Base-by-base conservation (phyloP, 2,113 vertebrate genomes). In the Globicephala melas region DNA sequence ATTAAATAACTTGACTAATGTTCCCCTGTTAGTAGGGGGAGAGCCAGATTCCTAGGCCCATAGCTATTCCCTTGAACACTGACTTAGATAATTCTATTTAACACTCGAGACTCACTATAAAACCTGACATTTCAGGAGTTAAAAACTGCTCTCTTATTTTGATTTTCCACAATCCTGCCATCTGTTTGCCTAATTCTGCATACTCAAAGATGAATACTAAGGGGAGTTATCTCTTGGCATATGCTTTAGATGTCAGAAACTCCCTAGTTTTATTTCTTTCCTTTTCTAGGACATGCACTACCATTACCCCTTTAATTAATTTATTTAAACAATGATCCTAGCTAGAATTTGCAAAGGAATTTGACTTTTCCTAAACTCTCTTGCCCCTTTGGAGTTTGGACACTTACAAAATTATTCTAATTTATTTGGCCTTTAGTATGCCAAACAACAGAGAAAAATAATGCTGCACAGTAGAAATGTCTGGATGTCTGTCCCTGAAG, bases 141-240 rank as follows among this genome's bases (percentile, higher is more conserved):
- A 85, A 96, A 94, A 93, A 76, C 70, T 53, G 4, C 93, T 93
- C 81, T 94, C 65, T 91, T 93, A 90, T 93, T 93, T 97, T 82
- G 94, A 89, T 84, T 76, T 86, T 86, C 68, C 10, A 82, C 25
- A 86, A 28, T 47, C 55, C 47, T 65, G 41, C 68, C 89, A 89
- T 98, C 97, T 98, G 89, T 93, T 93, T 92, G 92, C 55, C 79
- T 89, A 36, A 55, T 58, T 97, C 44, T 97, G 41, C n/a, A 50
- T 63, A 55, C 70, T 93, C 28, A 58, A 94, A 82, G 63, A 80
- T 94, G 91, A 96, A 94, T 73, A 84, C 85, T 68, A 95, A 96
- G 41, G 73, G 36, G 82, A 95, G 31, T 79, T 91, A 88, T 84
- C 80, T 53, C 73, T 97, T 91, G 96, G 82, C 38, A 83, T 86